Evolutionary conservation across 2,888 invertebrate genomes (phyloP).

Genomic region (Schizotus pectinicornis): DNA sequence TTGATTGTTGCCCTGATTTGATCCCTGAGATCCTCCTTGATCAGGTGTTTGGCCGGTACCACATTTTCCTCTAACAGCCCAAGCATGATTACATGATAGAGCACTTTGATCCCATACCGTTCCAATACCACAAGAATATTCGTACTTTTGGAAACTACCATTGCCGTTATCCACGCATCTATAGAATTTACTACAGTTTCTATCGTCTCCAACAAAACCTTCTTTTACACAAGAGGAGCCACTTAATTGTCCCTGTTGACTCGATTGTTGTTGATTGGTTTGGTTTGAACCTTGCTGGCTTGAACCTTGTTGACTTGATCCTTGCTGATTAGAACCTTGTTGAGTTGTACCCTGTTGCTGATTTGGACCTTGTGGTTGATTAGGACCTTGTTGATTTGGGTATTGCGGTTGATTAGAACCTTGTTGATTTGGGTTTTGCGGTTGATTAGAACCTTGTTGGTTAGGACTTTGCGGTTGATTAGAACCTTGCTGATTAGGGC

Average conservation of each 20-base stretch:
- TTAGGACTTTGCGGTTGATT: constrained; percentile 23
- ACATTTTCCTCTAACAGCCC: constrained; percentile 59
- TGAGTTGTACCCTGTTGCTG: constrained; percentile 2
- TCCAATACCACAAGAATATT: constrained; percentile 76
- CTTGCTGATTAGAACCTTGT: constrained; percentile 10
- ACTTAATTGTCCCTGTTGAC: constrained; percentile 17
- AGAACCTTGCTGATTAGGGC: constrained; percentile 23
- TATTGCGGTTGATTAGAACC: constrained; percentile 26
- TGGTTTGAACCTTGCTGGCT: constrained; percentile 7
- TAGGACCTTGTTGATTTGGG: constrained; percentile 29
- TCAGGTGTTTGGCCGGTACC: constrained; percentile 19
- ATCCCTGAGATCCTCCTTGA: constrained; percentile 18
- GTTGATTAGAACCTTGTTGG: constrained; percentile 30
- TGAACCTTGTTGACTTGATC: constrained; percentile 1
- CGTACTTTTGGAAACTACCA: constrained; percentile 68
- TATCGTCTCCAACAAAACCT: constrained; percentile 72
- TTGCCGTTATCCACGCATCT: constrained; percentile 72
- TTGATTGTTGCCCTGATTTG: constrained; percentile 62
- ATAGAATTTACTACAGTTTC: constrained; percentile 77
- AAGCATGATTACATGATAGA: constrained; percentile 75
- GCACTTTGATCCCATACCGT: constrained; percentile 77
- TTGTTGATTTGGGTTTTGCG: constrained; percentile 25
- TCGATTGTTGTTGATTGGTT: constrained; percentile 13
- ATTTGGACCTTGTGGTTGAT: constrained; percentile 23
- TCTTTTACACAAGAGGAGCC: constrained; percentile 61